Conservation (phyloP, 2,888 invertebrate species). For the Bembecia ichneumoniformis region DNA sequence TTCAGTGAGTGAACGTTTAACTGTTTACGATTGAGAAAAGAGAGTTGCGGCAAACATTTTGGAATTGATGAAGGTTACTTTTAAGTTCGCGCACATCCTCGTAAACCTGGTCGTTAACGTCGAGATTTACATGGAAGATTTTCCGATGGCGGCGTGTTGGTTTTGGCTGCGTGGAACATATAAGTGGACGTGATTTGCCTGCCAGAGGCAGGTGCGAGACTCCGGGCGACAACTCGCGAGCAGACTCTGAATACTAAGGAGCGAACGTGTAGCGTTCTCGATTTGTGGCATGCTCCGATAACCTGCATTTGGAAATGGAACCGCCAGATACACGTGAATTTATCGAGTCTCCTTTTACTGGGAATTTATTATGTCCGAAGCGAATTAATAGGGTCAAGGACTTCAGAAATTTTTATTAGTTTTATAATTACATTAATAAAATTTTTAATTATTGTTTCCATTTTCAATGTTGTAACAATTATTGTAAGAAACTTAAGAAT, state of each 20-base stretch:
- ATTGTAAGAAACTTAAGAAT: too few species aligned
- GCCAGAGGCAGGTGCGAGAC: constrained; percentile 48
- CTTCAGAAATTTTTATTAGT: too few species aligned
- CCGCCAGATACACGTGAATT: constrained; percentile 58
- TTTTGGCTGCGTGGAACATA: constrained; percentile 67
- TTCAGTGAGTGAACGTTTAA: too few species aligned
- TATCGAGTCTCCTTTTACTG: constrained; percentile 57
- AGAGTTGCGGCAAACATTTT: constrained; percentile 3
- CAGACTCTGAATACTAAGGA: constrained; percentile 61
- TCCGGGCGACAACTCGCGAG: constrained; percentile 46
- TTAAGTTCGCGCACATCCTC: constrained; percentile 46
- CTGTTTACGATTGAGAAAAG: too few species aligned
- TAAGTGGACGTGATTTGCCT: constrained; percentile 66
- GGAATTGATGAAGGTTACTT: constrained; percentile 21
- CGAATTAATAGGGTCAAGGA: constrained; percentile 29
- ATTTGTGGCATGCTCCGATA: constrained; percentile 69
- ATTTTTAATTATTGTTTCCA: too few species aligned
- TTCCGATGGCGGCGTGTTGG: constrained; percentile 44
- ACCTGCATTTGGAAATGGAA: constrained; percentile 70
- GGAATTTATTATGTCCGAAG: constrained; percentile 35
- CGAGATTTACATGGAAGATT: constrained; percentile 69
- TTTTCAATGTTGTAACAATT: too few species aligned
- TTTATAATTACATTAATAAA: too few species aligned
- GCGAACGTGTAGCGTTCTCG: constrained; percentile 57
- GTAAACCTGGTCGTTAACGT: constrained; percentile 65